phyloP scores from a whole-genome alignment of 2,888 invertebrate species.

The Morpho deidamia region DNA sequence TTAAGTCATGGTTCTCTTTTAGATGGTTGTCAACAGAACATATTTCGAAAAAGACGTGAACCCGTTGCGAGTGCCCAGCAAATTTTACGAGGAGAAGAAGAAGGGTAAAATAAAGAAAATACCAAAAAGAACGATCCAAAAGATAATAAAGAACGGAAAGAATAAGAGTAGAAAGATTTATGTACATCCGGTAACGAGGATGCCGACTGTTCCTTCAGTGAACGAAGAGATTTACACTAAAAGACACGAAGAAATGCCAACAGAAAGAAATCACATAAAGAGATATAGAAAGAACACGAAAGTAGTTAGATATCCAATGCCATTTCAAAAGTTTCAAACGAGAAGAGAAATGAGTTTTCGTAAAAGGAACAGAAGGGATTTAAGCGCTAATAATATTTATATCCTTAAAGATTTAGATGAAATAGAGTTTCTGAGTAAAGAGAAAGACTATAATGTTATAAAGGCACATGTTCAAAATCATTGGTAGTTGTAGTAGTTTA shows the following conservation, averaged over 20 bases:
- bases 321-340: conserved; percentile 45
- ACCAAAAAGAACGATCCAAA: conserved; percentile 59
- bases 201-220: conserved; percentile 32
- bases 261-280: conserved; percentile 39
- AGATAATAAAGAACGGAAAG: conserved; percentile 59
- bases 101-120: conserved; percentile 43
- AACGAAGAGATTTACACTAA: conserved; percentile 26
- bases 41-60: conserved; percentile 57
- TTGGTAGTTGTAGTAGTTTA: too few species aligned
- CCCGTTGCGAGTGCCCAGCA: conserved; percentile 45
- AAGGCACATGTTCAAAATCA: conserved; percentile 48
- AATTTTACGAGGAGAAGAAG: conserved; percentile 39
- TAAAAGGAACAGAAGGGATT: conserved; percentile 26
- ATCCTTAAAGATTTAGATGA: conserved; percentile 60
- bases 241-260: conserved; percentile 36
- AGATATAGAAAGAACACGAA: conserved; percentile 39
- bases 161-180: conserved; percentile 44
- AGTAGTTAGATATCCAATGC: conserved; percentile 46
- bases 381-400: conserved; percentile 38
- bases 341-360: conserved; percentile 29
- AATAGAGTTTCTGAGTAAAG: conserved; percentile 45
- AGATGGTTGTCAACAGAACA: conserved; percentile 34
- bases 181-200: conserved; percentile 31
- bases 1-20: neutral
- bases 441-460: conserved; percentile 43